phyloP scores from a whole-genome alignment of 2,113 vertebrate species.

The Oostethus manadensis region DNA sequence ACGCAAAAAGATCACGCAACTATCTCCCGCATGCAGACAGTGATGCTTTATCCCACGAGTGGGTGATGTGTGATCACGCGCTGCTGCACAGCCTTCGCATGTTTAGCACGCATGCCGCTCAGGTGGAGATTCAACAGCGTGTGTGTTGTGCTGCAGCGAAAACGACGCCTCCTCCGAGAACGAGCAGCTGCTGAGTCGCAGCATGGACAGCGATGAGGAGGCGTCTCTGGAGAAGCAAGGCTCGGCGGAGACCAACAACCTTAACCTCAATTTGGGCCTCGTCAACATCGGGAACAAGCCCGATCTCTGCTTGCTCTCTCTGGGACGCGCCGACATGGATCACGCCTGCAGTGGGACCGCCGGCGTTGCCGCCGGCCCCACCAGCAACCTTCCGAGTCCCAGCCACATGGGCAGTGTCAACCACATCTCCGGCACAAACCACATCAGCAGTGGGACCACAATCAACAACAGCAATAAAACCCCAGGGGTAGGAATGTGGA shows the following conservation, averaged over 20 bases:
- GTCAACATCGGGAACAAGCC: slow-evolving; percentile 62
- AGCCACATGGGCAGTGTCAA: slow-evolving; percentile 48
- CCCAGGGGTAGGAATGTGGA: slow-evolving; percentile 78
- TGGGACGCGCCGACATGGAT: slow-evolving; percentile 86
- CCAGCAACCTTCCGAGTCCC: slow-evolving; percentile 50
- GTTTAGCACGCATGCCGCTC: too few species aligned
- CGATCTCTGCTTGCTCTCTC: slow-evolving; percentile 87
- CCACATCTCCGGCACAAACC: slow-evolving; percentile 47
- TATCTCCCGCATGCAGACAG: not conserved
- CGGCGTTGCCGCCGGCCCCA: slow-evolving; percentile 37
- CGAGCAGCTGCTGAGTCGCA: slow-evolving; percentile 90
- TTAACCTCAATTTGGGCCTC: slow-evolving; percentile 47
- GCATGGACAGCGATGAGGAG: slow-evolving; percentile 96
- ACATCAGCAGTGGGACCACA: slow-evolving; percentile 59
- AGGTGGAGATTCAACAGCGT: slow-evolving; percentile 16
- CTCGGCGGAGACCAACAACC: slow-evolving; percentile 50
- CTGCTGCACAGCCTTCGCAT: slow-evolving; percentile 3
- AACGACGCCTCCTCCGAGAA: slow-evolving; percentile 97
- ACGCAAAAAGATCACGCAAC: slow-evolving; percentile 48
- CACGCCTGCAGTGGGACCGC: slow-evolving; percentile 65
- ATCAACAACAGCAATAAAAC: slow-evolving; percentile 79
- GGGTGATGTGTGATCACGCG: slow-evolving; percentile 46
- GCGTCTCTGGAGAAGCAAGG: slow-evolving; percentile 86
- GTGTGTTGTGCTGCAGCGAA: slow-evolving; percentile 73
- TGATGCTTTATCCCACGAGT: slow-evolving; percentile 1